phyloP scores from a whole-genome alignment of 2,888 invertebrate species.

The Coleophora flavipennella region DNA sequence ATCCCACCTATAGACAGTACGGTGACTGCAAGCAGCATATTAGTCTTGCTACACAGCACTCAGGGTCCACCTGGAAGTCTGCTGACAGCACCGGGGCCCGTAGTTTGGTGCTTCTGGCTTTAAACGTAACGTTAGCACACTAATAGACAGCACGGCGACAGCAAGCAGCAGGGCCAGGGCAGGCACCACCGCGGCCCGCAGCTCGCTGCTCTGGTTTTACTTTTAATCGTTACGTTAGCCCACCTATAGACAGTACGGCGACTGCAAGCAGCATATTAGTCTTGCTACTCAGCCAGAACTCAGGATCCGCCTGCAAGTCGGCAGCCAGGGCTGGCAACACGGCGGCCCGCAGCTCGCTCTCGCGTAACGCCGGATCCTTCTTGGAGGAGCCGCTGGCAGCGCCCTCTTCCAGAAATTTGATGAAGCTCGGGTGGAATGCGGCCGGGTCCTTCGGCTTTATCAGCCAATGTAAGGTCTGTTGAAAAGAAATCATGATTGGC shows the following conservation, averaged over 20 bases:
- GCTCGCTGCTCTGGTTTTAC: too few species aligned
- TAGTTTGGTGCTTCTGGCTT: too few species aligned
- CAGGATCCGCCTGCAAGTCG: constrained; percentile 71
- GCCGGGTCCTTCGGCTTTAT: constrained; percentile 85
- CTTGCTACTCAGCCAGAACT: constrained; percentile 79
- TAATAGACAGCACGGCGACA: constrained; percentile 79
- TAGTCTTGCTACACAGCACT: too few species aligned
- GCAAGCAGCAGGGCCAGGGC: constrained; percentile 78
- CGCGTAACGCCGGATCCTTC: constrained; percentile 77
- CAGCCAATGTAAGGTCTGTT: constrained; percentile 83
- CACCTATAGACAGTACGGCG: constrained; percentile 78
- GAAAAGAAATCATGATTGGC: too few species aligned
- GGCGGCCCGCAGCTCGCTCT: constrained; percentile 79
- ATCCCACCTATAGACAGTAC: too few species aligned
- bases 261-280: constrained; percentile 79
- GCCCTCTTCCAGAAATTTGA: constrained; percentile 82
- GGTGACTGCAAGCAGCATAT: too few species aligned
- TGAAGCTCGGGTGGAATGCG: constrained; percentile 87
- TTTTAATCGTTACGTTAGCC: constrained; percentile 11
- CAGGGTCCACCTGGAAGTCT: too few species aligned
- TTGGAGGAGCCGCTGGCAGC: constrained; percentile 80
- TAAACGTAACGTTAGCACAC: constrained; percentile 32
- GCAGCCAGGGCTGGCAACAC: constrained; percentile 73
- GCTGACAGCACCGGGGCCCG: too few species aligned
- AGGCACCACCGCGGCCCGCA: constrained; percentile 75